Conservation (phyloP, 2,888 invertebrate species). For the Linyphia triangularis region DNA sequence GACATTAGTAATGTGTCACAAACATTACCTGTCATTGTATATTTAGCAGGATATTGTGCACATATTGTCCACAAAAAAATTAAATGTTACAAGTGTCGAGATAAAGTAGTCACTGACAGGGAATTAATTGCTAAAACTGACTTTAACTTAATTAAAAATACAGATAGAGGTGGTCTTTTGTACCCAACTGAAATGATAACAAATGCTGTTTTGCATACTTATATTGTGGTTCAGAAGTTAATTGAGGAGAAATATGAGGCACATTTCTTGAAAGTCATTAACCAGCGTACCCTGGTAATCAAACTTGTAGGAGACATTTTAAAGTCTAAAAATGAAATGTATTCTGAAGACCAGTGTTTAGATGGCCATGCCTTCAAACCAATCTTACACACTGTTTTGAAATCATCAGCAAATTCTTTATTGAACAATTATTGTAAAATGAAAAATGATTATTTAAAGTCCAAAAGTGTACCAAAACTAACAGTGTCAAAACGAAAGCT, state of each 20-base stretch:
- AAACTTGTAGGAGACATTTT: not conserved
- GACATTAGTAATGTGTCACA: not conserved
- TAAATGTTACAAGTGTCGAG: not conserved
- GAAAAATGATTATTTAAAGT: not conserved
- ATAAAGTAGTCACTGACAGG: not conserved
- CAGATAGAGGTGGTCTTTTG: not conserved
- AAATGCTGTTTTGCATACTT: not conserved
- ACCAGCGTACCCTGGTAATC: not conserved
- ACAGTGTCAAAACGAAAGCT: not conserved
- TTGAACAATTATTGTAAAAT: not conserved
- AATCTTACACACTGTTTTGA: not conserved
- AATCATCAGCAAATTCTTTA: not conserved
- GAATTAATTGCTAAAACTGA: not conserved
- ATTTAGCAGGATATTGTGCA: constrained; percentile 6
- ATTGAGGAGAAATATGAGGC: not conserved
- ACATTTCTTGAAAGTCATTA: not conserved
- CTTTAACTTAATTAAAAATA: not conserved
- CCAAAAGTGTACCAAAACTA: not conserved
- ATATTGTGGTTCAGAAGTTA: not conserved
- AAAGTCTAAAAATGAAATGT: not conserved
- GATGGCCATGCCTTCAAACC: not conserved
- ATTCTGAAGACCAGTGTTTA: not conserved
- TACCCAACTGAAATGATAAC: not conserved
- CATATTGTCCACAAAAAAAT: not conserved
- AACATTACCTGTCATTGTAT: not conserved